phyloP scores from a whole-genome alignment of 2,113 vertebrate genomes.

The Tychaedon coryphoeus region DNA sequence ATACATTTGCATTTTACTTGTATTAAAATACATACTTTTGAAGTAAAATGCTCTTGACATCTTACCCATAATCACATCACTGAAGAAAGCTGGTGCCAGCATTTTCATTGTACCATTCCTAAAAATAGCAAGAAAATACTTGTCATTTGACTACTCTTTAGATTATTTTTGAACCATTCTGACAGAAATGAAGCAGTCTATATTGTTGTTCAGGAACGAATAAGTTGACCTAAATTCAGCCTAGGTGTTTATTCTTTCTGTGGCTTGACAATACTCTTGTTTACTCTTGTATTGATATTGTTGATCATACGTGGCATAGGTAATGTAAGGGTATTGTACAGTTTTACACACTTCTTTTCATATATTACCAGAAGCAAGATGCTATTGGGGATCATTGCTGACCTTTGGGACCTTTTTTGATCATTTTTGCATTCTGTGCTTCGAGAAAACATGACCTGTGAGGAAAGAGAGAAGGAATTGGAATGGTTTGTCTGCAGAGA shows the following conservation, averaged over 20 bases:
- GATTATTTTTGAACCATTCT: neutral
- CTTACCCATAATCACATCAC: neutral
- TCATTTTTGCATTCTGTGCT: neutral
- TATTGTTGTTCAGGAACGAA: neutral
- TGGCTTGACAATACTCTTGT: neutral
- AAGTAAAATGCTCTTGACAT: constrained; percentile 40
- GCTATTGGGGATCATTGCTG: neutral
- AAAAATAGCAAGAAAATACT: constrained; percentile 19
- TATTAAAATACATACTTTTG: neutral
- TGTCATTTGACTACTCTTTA: neutral
- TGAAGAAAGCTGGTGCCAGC: neutral
- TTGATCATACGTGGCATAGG: neutral
- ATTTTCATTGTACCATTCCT: neutral
- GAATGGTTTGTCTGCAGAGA: neutral
- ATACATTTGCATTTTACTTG: constrained; percentile 35
- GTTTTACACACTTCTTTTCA: neutral
- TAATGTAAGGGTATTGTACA: neutral
- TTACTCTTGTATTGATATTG: neutral
- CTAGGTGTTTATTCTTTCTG: neutral
- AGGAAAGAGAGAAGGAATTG: neutral
- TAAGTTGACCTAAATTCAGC: neutral
- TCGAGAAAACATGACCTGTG: neutral
- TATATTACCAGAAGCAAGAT: neutral
- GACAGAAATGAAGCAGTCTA: neutral
- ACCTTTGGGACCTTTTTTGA: neutral